Conservation (phyloP, 1,140 invertebrate genomes). For the Dendrolimus kikuchii region DNA sequence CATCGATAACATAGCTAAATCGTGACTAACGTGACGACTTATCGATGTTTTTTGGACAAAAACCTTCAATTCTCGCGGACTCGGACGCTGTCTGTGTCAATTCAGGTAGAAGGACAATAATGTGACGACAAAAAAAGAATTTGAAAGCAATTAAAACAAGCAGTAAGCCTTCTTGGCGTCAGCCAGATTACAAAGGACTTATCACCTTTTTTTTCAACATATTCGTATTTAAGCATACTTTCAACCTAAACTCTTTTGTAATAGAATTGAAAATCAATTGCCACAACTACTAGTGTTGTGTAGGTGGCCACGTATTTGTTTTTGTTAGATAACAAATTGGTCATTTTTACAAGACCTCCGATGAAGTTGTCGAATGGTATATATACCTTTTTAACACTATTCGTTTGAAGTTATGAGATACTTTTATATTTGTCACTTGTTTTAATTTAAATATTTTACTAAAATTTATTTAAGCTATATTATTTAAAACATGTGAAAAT, state of each 20-base stretch:
- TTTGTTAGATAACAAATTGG: slow-evolving; percentile 59
- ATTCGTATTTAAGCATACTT: slow-evolving; percentile 17
- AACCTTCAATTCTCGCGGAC: slow-evolving; percentile 23
- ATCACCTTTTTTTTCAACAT: slow-evolving; percentile 46
- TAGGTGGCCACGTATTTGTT: slow-evolving; percentile 60
- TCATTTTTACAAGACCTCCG: slow-evolving; percentile 45
- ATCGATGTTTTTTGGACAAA: slow-evolving; percentile 27
- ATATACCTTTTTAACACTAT: too few species aligned
- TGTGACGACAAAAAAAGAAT: slow-evolving; percentile 41
- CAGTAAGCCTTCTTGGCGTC: slow-evolving; percentile 59
- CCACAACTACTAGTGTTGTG: slow-evolving; percentile 11
- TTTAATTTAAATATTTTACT: too few species aligned
- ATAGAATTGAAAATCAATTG: not conserved
- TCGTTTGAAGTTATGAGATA: too few species aligned
- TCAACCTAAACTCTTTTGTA: not conserved
- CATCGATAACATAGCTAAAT: slow-evolving; percentile 31
- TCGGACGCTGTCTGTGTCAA: slow-evolving; percentile 36
- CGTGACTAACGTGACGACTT: slow-evolving; percentile 27
- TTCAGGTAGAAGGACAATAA: slow-evolving; percentile 66
- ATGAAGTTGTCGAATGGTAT: slow-evolving; percentile 26
- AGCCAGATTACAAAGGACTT: slow-evolving; percentile 64
- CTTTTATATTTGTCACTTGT: too few species aligned
- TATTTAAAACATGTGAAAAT: too few species aligned
- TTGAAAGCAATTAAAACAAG: slow-evolving; percentile 59
- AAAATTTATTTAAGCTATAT: too few species aligned